Conservation (phyloP, 2,113 vertebrate genomes). For the Loxodonta africana region DNA sequence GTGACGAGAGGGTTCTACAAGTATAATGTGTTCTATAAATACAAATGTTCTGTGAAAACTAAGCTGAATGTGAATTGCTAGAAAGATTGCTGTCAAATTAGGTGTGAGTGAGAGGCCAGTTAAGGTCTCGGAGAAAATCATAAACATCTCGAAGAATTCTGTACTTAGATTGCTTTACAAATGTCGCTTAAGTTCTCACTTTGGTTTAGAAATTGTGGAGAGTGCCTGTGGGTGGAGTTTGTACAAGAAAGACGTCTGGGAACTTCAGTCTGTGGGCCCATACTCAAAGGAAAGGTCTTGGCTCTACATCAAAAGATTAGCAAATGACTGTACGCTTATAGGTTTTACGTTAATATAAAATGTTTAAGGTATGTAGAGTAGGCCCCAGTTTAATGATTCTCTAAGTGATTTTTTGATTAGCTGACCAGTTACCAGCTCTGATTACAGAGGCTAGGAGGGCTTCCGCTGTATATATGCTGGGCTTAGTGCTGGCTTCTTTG, state of each 20-base stretch:
- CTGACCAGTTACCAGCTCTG: constrained; percentile 18
- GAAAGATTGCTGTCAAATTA: background rate
- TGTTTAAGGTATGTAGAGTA: constrained; percentile 35
- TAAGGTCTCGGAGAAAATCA: background rate
- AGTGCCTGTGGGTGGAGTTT: constrained; percentile 63
- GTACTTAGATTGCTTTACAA: constrained; percentile 3
- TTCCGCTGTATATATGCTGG: background rate
- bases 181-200: constrained; percentile 17
- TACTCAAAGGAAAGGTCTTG: constrained; percentile 76
- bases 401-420: constrained; percentile 62
- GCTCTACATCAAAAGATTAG: constrained; percentile 79
- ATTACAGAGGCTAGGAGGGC: background rate
- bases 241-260: constrained; percentile 68
- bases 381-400: constrained; percentile 63
- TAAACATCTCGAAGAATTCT: background rate
- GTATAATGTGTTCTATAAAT: background rate
- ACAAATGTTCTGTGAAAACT: background rate
- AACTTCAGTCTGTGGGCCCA: constrained; percentile 65
- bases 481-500: background rate
- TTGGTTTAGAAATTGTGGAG: constrained; percentile 52
- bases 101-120: background rate
- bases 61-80: background rate
- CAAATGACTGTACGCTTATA: constrained; percentile 71
- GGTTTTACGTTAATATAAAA: constrained; percentile 70
- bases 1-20: background rate